Evolutionary conservation across 2,888 invertebrate species (phyloP).

Genomic region (Pelosia muscerda): DNA sequence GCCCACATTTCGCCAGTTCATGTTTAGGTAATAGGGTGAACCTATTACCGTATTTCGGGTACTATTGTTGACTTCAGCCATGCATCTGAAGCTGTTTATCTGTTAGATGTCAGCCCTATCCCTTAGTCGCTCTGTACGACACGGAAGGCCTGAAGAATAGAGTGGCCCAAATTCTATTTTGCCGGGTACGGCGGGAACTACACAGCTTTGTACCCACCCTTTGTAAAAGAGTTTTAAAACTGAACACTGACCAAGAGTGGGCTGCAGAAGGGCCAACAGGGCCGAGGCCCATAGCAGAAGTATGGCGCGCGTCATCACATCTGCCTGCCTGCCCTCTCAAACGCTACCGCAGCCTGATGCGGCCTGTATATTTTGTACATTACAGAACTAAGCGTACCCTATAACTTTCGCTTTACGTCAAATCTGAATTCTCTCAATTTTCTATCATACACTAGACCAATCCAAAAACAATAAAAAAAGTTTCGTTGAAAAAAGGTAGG

Average conservation of each 20-base stretch:
- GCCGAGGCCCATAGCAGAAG: constrained; percentile 35
- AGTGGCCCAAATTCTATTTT: too few relatives aligned
- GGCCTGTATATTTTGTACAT: neutral
- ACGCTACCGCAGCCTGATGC: neutral
- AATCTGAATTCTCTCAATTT: constrained; percentile 25
- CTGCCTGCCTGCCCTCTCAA: constrained; percentile 14
- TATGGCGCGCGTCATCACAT: constrained; percentile 45
- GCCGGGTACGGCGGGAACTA: too few relatives aligned
- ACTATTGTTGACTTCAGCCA: too few relatives aligned
- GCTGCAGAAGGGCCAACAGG: constrained; percentile 31
- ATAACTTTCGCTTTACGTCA: constrained; percentile 3
- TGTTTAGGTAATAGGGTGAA: too few relatives aligned
- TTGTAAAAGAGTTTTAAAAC: neutral
- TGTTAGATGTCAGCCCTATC: too few relatives aligned
- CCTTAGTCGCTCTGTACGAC: too few relatives aligned
- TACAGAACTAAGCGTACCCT: neutral
- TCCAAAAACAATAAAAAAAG: constrained; percentile 5
- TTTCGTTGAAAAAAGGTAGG: neutral
- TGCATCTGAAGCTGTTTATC: too few relatives aligned
- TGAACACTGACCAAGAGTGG: neutral
- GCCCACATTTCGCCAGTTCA: too few relatives aligned
- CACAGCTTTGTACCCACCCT: too few relatives aligned
- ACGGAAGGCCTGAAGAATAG: too few relatives aligned
- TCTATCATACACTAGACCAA: neutral
- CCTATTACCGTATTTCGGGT: too few relatives aligned